A percentile compares a stretch with the other conserved stretches of the same genome.
phyloP scores from a whole-genome alignment of 1,140 invertebrate genomes.

The Drosophila sproati region DNA sequence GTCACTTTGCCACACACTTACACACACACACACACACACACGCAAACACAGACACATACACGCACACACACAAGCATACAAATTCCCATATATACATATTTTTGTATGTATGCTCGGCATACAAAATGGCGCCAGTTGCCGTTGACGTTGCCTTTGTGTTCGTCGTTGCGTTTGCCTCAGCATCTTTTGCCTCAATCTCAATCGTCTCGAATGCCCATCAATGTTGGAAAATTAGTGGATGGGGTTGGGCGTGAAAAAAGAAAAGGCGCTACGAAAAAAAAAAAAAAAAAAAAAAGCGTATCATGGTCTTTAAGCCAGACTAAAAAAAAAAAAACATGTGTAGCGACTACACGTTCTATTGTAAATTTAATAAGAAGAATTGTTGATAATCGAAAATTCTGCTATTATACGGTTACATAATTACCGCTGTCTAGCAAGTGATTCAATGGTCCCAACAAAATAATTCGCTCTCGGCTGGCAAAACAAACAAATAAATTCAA shows the following conservation, averaged over 20 bases:
- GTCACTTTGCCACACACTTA: conserved; percentile 72
- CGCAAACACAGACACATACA: neutral
- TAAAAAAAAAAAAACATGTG: conserved; percentile 8
- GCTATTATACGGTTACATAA: conserved; percentile 74
- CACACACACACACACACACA: conserved; percentile 23
- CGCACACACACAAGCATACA: neutral
- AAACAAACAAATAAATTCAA: conserved; percentile 82
- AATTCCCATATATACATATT: neutral
- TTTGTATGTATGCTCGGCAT: conserved; percentile 62
- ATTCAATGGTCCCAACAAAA: conserved; percentile 52
- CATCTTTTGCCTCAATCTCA: conserved; percentile 65
- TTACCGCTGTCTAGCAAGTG: conserved; percentile 62
- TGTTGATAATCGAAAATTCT: conserved; percentile 58
- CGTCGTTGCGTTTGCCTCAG: conserved; percentile 54
- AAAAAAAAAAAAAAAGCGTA: conserved; percentile 2
- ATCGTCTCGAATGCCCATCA: conserved; percentile 49
- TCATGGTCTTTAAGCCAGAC: conserved; percentile 32
- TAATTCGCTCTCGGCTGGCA: conserved; percentile 48
- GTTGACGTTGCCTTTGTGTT: conserved; percentile 33
- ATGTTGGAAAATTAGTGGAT: conserved; percentile 4
- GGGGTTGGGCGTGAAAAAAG: neutral
- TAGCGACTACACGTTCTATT: conserved; percentile 21
- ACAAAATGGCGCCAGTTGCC: conserved; percentile 75
- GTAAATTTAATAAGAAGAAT: conserved; percentile 62
- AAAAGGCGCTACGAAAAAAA: conserved; percentile 8